Percentiles rank a stretch among this genome's conserved stretches.
These are phyloP conservation scores for Thermophis baileyi DNA, from an alignment of 2,113 vertebrate species.

Conservation along the genomic window DNA sequence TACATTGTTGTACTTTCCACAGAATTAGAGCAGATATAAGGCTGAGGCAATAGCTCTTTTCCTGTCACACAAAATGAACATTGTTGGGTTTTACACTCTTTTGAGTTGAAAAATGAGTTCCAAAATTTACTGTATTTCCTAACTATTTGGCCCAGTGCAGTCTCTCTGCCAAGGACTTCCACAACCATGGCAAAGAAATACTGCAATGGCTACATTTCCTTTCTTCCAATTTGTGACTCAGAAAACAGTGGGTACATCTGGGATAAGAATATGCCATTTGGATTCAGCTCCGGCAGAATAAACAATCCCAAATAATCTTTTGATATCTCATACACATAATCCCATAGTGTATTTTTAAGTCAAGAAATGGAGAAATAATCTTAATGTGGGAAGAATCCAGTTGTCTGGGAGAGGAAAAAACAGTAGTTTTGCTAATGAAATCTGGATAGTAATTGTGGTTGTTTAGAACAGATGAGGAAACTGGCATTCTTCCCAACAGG, in stretches of 20 bases:
- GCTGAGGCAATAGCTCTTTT: background rate
- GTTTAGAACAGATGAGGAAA: background rate
- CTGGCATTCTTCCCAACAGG: background rate
- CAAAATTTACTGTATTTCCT: background rate
- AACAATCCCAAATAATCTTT: constrained; percentile 8
- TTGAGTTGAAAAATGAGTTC: background rate
- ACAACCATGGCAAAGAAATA: background rate
- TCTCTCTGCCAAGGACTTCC: background rate
- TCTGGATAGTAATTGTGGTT: background rate
- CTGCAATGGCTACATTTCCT: background rate
- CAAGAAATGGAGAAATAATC: constrained; percentile 22
- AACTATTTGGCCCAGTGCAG: background rate
- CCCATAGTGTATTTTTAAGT: background rate
- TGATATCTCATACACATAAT: constrained; percentile 10
- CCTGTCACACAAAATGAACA: background rate
- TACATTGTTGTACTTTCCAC: background rate
- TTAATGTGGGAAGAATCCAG: constrained; percentile 11
- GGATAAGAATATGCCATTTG: background rate
- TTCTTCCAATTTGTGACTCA: background rate
- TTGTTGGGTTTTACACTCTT: background rate
- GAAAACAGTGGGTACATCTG: background rate
- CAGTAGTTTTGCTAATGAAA: background rate
- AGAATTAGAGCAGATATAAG: background rate
- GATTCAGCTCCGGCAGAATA: background rate
- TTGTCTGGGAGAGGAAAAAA: background rate